Percentiles rank a stretch among this genome's conserved stretches.
phyloP scores from a whole-genome alignment of 1,140 invertebrate genomes.

The Drosophila tsacasi region DNA sequence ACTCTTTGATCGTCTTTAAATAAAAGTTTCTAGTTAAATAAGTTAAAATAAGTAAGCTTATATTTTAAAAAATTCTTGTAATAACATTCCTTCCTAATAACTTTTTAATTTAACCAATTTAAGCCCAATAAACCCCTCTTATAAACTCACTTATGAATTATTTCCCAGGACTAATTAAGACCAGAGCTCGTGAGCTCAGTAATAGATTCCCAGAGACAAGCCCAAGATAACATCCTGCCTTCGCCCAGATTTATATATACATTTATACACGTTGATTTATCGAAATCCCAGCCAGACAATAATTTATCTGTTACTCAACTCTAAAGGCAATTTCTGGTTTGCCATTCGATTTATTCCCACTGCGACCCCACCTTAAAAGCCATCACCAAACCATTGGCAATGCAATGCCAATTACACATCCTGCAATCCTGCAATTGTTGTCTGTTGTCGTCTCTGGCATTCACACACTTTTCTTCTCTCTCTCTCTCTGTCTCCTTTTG shows the following conservation, averaged over 20 bases:
- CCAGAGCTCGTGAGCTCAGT: not conserved
- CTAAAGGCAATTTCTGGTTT: constrained; percentile 41
- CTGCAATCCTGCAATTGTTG: constrained; percentile 48
- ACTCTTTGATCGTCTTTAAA: no score
- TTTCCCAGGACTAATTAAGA: not conserved
- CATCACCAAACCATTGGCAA: constrained; percentile 19
- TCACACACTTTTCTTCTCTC: constrained; percentile 13
- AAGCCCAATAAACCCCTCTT: not conserved
- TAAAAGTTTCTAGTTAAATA: no score
- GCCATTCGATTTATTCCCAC: constrained; percentile 31
- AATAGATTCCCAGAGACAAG: constrained; percentile 19
- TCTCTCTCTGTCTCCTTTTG: constrained; percentile 5
- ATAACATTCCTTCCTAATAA: not conserved
- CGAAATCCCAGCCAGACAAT: constrained; percentile 24
- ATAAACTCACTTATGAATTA: not conserved
- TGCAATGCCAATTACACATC: constrained; percentile 43
- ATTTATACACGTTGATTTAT: constrained; percentile 13
- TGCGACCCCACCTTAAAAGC: constrained; percentile 48
- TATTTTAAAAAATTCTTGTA: not conserved
- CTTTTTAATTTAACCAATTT: not conserved
- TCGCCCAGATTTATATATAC: constrained; percentile 13
- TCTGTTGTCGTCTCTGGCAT: constrained; percentile 5
- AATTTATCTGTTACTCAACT: constrained; percentile 42
- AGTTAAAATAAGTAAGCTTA: not conserved
- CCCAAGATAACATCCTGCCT: constrained; percentile 12